These are phyloP conservation scores for Amphiprion percula DNA, from an alignment of 2,113 vertebrate species.

Conservation along the genomic window DNA sequence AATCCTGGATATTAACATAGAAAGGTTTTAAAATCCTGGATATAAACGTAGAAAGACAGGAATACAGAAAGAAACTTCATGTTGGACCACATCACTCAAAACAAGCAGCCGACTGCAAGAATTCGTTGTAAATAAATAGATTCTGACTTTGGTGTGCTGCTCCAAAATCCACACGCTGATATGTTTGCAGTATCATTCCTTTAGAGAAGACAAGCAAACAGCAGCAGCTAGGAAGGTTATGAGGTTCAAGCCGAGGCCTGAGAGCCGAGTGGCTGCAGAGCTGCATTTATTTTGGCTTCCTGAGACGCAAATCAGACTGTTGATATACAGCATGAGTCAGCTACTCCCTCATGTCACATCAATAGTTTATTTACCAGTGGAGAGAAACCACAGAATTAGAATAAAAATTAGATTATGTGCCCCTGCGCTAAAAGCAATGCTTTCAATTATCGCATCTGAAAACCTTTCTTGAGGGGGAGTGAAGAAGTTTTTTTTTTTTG, in stretches of 20 bases:
- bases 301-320: conserved; percentile 39
- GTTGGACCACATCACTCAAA: not conserved
- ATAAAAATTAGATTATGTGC: conserved; percentile 63
- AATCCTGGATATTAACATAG: too few species aligned
- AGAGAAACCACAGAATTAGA: conserved; percentile 54
- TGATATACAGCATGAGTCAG: conserved; percentile 58
- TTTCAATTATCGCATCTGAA: conserved; percentile 41
- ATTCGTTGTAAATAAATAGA: not conserved
- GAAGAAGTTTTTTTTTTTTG: conserved; percentile 37
- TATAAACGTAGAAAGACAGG: too few species aligned
- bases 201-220: conserved; percentile 40
- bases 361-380: conserved; percentile 61
- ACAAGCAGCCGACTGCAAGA: not conserved
- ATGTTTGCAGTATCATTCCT: conserved; percentile 35
- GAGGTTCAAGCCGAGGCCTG: conserved; percentile 17
- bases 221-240: conserved; percentile 47
- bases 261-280: not conserved
- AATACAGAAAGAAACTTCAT: too few species aligned
- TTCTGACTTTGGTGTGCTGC: not conserved
- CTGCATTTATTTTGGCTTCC: conserved; percentile 43
- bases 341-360: conserved; percentile 60
- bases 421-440: conserved; percentile 31
- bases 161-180: conserved; percentile 3
- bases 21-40: too few species aligned
- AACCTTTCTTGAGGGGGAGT: conserved; percentile 25